Conservation (phyloP, 2,113 vertebrate species). For the Sinosuthora webbiana region DNA sequence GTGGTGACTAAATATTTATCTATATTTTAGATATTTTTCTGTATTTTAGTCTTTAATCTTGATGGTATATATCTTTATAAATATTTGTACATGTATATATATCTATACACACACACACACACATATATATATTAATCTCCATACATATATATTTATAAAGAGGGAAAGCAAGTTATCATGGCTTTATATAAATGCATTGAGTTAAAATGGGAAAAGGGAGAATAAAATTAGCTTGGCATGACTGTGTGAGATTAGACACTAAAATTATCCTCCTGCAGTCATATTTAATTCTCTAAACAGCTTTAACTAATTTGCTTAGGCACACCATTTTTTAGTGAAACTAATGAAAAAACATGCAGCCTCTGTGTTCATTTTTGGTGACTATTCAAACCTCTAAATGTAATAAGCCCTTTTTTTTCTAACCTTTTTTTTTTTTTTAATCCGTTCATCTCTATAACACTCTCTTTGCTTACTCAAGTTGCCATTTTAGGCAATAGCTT, state of each 20-base stretch:
- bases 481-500: not conserved
- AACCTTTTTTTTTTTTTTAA: not conserved
- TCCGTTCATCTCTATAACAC: not conserved
- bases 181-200: not conserved
- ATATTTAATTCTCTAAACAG: constrained; percentile 25
- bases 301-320: constrained; percentile 6
- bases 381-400: not conserved
- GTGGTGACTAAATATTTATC: too few species aligned
- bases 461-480: not conserved
- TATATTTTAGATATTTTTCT: not conserved
- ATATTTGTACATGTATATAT: not conserved
- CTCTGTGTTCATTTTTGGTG: not conserved
- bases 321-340: not conserved
- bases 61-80: not conserved
- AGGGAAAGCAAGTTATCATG: not conserved
- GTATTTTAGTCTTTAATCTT: not conserved
- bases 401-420: not conserved
- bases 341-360: not conserved
- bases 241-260: constrained; percentile 5
- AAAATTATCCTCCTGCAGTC: not conserved
- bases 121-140: not conserved
- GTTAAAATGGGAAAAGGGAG: not conserved
- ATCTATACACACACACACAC: too few species aligned
- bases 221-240: constrained; percentile 18
- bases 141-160: not conserved